These are phyloP conservation scores for Crypturellus undulatus DNA, from an alignment of 2,113 vertebrate species.

Conservation along the genomic window DNA sequence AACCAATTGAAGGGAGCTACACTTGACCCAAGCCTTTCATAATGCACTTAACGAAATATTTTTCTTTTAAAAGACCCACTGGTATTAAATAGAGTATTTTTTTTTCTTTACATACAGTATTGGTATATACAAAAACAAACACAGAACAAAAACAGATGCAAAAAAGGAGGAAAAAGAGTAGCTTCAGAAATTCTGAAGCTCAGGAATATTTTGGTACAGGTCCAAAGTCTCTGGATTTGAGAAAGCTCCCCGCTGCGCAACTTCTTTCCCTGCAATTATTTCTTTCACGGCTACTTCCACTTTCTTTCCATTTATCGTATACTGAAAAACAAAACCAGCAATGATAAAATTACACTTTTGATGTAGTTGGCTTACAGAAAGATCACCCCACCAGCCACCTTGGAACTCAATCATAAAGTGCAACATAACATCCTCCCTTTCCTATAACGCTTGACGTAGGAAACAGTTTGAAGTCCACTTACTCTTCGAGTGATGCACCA, in stretches of 20 bases:
- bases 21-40: constrained; percentile 18
- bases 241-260: constrained; percentile 89
- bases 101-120: constrained; percentile 45
- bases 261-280: constrained; percentile 89
- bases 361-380: neutral
- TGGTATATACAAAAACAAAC: constrained; percentile 37
- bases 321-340: constrained; percentile 77
- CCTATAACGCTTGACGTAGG: neutral
- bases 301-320: constrained; percentile 96
- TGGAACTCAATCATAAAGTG: neutral
- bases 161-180: neutral
- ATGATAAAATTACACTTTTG: neutral
- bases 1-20: neutral
- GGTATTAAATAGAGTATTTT: constrained; percentile 25
- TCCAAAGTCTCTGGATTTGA: constrained; percentile 94
- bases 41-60: constrained; percentile 30
- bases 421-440: neutral
- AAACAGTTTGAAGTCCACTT: neutral
- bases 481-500: no score
- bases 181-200: constrained; percentile 90
- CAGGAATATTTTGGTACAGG: constrained; percentile 91
- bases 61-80: constrained; percentile 27
- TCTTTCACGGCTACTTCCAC: constrained; percentile 97
- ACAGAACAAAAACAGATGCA: neutral
- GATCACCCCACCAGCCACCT: neutral